Evolutionary conservation across 2,797 vertebrate species (phyloP), one percentile per base, ranked within the genome.

Genomic region (Dryobates pubescens): DNA sequence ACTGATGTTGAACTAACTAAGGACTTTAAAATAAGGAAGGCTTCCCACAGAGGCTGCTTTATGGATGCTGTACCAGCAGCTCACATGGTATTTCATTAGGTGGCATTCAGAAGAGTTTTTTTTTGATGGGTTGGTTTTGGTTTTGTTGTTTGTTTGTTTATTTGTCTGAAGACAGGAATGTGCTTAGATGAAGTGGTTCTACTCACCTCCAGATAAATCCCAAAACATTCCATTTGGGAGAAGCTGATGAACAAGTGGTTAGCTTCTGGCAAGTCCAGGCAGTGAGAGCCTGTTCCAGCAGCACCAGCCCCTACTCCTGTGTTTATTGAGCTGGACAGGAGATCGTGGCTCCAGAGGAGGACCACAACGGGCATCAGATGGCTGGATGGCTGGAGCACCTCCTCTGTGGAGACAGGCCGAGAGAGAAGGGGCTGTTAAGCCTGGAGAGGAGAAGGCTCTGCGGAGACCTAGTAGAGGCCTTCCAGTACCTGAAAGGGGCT

Each of bases 251-350:
- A 45, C 38, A 68, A 59, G 9, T 0, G 2, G 10, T 6, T 84
- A 49, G 58, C 65, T 88, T 82, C 27, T 84, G 58, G 36, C 56
- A 70, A 77, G 59, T 19, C 45, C 41, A 65, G 34, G 61, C 49
- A 76, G 23, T 30, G 49, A 23, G 38, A 86, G 71, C 32, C 64
- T 90, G 12, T 73, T 89, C 77, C 64, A 70, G 77, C 61, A 71
- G n/a, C 51, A 36, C 61, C 1, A 0, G 56, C 19, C 45, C 6
- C 41, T 77, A 10, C n/a, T 83, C 5, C 45, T 2, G 1, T 38
- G 9, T 65, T 86, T 70, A n/a, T 2, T 90, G 49, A 89, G 65
- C n/a, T 0, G 5, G 51, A 43, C 62, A 82, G 54, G 41, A 70
- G 58, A 84, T 84, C 3, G 9, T 47, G 45, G 47, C 19, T 19